Evolutionary conservation across 2,797 vertebrate species (phyloP), one percentile per base, ranked within the genome.

Genomic region (Sebastes minor): DNA sequence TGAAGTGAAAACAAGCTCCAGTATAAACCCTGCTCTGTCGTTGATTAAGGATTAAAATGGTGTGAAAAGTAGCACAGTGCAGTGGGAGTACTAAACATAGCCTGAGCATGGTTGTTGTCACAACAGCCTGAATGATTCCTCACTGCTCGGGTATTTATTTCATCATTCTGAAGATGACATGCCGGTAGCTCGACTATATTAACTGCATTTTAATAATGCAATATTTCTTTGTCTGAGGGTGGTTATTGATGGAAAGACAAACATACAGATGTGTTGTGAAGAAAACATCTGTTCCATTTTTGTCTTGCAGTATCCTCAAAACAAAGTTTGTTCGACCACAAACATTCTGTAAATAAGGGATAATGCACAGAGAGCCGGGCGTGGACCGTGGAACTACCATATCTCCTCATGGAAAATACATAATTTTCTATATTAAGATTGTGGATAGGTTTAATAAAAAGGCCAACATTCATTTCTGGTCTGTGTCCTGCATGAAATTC

Each of bases 271-370:
- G 1, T n/a, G 35, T 42, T 60, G 49, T 49, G 42, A 75, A 74
- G 27, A 79, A 70, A 32, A 57, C 61, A 73, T 84, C 70, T 12
- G n/a, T 55, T 73, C 13, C 2, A 10, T 60, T 66, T 53, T 65
- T 25, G 14, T 53, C 62, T 38, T 64, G 33, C 53, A 12, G 53
- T 22, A 35, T 42, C 42, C 28, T 56, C 12, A n/a, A 46, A 46
- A 42, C 23, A 20, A 22, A 53, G 9, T 53, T 53, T 56, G 4
- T 8, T 71, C 6, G 1, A 12, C 14, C 6, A 2, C 49, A 65
- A 11, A 32, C 12, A 20, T 59, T 12, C 5, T 49, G 5, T 14
- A 25, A 35, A 6, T 49, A 8, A 20, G 18, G 2, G 46, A 49
- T 49, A 20, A 20, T 20, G 46, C 46, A 49, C 18, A 49, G 18